These are phyloP conservation scores for Cassiopea xamachana DNA, from an alignment of 30 jellyfish, hydroid and myxozoan genomes.

Conservation along the genomic window DNA sequence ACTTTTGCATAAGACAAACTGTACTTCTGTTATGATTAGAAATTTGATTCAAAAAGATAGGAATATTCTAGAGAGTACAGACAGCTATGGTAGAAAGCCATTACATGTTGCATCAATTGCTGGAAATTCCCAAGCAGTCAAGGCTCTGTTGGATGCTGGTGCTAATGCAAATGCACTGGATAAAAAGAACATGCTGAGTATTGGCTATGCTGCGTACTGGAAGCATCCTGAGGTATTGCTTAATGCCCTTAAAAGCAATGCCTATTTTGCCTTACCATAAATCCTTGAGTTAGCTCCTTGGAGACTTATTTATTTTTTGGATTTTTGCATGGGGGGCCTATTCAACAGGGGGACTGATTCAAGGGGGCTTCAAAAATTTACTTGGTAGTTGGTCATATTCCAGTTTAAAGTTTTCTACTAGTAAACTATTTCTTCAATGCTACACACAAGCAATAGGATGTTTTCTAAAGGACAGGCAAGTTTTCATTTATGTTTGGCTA, in stretches of 20 bases:
- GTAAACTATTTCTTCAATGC: too few species aligned
- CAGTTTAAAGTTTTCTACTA: too few species aligned
- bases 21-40: neutral
- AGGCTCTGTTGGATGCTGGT: slow-evolving; percentile 47
- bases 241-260: neutral
- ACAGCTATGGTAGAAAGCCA: slow-evolving; percentile 53
- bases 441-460: too few species aligned
- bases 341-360: too few species aligned
- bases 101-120: slow-evolving; percentile 70
- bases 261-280: too few species aligned
- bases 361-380: too few species aligned
- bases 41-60: neutral
- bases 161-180: slow-evolving; percentile 55
- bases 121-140: slow-evolving; percentile 43
- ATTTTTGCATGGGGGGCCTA: too few species aligned
- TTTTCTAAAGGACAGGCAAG: too few species aligned
- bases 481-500: too few species aligned
- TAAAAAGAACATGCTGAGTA: slow-evolving; percentile 35
- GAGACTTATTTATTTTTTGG: too few species aligned
- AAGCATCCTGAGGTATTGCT: slow-evolving; percentile 53
- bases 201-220: slow-evolving; percentile 75
- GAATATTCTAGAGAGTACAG: slow-evolving; percentile 1
- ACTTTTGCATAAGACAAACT: neutral
- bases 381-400: too few species aligned
- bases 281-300: too few species aligned